A percentile compares a stretch with the other conserved stretches of the same genome.
These are phyloP conservation scores for Odontophorus gujanensis DNA, from an alignment of 2,113 vertebrate genomes.

Conservation along the genomic window DNA sequence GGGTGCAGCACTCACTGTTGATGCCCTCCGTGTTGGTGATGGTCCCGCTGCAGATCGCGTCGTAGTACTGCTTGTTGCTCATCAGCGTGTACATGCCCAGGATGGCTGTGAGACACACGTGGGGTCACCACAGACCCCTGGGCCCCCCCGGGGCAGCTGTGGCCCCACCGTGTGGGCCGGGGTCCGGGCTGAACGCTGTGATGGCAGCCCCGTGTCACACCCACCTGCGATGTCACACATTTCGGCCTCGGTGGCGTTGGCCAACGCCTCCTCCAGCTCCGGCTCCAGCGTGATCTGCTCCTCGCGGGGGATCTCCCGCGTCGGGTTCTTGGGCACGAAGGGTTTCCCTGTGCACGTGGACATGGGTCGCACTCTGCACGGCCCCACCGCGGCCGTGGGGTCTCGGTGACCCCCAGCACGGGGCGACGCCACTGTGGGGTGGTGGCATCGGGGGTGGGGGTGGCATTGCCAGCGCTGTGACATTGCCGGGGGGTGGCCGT, in stretches of 20 bases:
- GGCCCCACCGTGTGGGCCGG: background rate
- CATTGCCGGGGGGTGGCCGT: background rate
- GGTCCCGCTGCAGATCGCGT: slow-evolving; percentile 88
- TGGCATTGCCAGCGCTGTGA: background rate
- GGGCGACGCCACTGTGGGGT: too few relatives aligned
- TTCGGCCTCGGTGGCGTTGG: slow-evolving; percentile 91
- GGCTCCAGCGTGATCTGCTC: slow-evolving; percentile 94
- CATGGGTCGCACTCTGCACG: fast-evolving
- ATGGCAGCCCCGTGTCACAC: fast-evolving
- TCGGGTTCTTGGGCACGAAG: slow-evolving; percentile 83
- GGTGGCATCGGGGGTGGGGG: background rate
- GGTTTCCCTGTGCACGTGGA: slow-evolving; percentile 81
- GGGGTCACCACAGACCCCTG: fast-evolving
- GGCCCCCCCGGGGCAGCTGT: fast-evolving
- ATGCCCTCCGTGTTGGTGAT: slow-evolving; percentile 96
- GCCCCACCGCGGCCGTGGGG: fast-evolving
- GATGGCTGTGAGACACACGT: slow-evolving; percentile 82
- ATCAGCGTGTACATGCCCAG: slow-evolving; percentile 98
- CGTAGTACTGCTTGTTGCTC: slow-evolving; percentile 99
- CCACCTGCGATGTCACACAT: slow-evolving; percentile 97
- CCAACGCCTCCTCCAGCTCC: slow-evolving; percentile 92
- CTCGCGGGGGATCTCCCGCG: slow-evolving; percentile 80
- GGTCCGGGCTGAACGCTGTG: background rate
- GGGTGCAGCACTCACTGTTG: slow-evolving; percentile 85
- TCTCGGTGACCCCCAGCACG: fast-evolving